phyloP scores from a whole-genome alignment of 2,797 vertebrate species.

The Trichosurus vulpecula region DNA sequence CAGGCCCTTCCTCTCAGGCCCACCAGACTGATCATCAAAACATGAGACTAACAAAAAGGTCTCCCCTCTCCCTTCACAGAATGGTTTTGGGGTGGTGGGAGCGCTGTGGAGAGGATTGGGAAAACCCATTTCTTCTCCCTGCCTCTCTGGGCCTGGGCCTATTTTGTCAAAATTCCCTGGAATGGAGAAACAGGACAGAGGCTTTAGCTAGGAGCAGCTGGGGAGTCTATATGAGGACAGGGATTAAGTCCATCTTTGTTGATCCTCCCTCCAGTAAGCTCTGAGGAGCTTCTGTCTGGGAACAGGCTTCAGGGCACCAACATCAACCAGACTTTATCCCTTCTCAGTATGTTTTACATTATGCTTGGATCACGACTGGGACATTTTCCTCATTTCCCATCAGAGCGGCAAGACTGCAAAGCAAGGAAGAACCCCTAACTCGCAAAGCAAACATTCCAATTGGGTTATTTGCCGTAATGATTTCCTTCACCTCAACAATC shows the following conservation, averaged over 20 bases:
- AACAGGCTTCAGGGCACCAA: constrained; percentile 52
- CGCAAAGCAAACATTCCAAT: constrained; percentile 45
- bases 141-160: constrained; percentile 25
- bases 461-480: constrained; percentile 10
- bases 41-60: not conserved
- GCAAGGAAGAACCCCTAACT: constrained; percentile 30
- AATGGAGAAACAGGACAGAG: constrained; percentile 49
- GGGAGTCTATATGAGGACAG: constrained; percentile 61
- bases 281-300: constrained; percentile 54
- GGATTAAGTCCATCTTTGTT: constrained; percentile 71
- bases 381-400: not conserved
- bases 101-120: not conserved
- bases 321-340: constrained; percentile 57
- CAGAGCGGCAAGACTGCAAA: constrained; percentile 8
- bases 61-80: not conserved
- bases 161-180: constrained; percentile 71
- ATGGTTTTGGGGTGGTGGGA: not conserved
- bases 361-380: not conserved
- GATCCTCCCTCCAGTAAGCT: constrained; percentile 48
- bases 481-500: constrained; percentile 31
- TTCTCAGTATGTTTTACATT: constrained; percentile 45
- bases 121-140: constrained; percentile 9
- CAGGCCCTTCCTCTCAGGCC: not conserved
- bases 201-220: constrained; percentile 61
- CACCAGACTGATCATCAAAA: constrained; percentile 24